Evolutionary conservation across 2,888 invertebrate species (phyloP).

Genomic region (Eilema depressum): DNA sequence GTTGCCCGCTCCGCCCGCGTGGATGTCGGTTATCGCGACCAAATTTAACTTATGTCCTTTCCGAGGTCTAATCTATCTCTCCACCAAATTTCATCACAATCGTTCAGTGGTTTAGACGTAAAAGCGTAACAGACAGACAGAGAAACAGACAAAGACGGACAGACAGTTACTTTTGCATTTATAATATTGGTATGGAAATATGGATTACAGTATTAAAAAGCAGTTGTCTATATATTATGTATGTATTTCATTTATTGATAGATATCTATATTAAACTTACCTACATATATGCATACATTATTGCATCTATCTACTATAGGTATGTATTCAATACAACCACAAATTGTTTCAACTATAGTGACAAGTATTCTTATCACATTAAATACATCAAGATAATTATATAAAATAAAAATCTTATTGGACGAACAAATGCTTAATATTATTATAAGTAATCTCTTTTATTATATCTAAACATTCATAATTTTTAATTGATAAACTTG

Average conservation of each 20-base stretch:
- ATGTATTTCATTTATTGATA: neutral
- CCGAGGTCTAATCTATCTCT: too few relatives aligned
- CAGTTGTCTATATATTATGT: neutral
- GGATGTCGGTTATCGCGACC: too few relatives aligned
- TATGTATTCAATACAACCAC: neutral
- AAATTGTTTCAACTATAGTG: neutral
- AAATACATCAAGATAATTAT: neutral
- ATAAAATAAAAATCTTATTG: neutral
- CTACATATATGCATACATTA: neutral
- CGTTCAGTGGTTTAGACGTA: too few relatives aligned
- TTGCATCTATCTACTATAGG: neutral
- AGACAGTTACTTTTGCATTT: too few relatives aligned
- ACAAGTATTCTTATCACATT: neutral
- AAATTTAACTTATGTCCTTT: too few relatives aligned
- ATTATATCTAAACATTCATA: conserved; percentile 7
- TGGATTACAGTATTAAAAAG: neutral
- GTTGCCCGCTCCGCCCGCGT: too few relatives aligned
- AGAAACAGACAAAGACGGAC: too few relatives aligned
- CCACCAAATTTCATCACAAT: too few relatives aligned
- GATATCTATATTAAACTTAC: neutral
- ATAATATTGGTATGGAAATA: too few relatives aligned
- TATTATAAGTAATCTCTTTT: neutral
- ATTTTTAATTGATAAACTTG: neutral
- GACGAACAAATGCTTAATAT: conserved; percentile 1
- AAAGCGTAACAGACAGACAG: too few relatives aligned